phyloP scores from a whole-genome alignment of 2,113 vertebrate genomes.

The Podarcis muralis region DNA sequence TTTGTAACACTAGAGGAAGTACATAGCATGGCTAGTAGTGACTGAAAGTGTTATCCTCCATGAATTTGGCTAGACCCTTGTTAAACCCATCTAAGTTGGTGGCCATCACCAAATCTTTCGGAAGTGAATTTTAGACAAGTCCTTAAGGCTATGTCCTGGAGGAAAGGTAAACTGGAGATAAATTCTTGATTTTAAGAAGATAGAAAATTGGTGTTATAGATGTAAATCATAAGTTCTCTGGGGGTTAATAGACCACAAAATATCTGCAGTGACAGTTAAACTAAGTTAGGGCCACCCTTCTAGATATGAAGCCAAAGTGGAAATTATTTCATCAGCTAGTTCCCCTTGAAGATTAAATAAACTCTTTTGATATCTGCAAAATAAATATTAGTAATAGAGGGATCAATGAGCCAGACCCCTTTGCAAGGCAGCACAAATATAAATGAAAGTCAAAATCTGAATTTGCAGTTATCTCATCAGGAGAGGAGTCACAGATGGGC shows the following conservation, averaged over 20 bases:
- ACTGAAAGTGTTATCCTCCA: no score
- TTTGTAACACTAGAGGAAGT: no score
- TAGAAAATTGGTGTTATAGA: neutral
- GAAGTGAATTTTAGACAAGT: neutral
- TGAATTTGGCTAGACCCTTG: no score
- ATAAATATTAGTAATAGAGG: slow-evolving; percentile 25
- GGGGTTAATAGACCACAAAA: neutral
- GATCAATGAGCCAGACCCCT: slow-evolving; percentile 15
- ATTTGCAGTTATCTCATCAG: slow-evolving; percentile 42
- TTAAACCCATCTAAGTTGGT: no score
- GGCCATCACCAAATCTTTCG: no score
- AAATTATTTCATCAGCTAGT: neutral
- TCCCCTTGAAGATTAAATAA: slow-evolving; percentile 13
- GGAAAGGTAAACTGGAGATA: no score
- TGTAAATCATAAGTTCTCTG: neutral
- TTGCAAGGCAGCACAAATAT: slow-evolving; percentile 30
- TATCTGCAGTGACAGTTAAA: neutral
- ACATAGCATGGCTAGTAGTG: no score
- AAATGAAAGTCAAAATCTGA: slow-evolving; percentile 35
- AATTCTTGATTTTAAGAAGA: neutral
- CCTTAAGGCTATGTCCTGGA: neutral
- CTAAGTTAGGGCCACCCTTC: neutral
- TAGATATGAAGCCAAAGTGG: neutral
- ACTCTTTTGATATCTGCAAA: slow-evolving; percentile 19
- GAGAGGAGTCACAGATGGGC: slow-evolving; percentile 45